Conservation (phyloP, 2,888 invertebrate species). For the Cybosia mesomella region DNA sequence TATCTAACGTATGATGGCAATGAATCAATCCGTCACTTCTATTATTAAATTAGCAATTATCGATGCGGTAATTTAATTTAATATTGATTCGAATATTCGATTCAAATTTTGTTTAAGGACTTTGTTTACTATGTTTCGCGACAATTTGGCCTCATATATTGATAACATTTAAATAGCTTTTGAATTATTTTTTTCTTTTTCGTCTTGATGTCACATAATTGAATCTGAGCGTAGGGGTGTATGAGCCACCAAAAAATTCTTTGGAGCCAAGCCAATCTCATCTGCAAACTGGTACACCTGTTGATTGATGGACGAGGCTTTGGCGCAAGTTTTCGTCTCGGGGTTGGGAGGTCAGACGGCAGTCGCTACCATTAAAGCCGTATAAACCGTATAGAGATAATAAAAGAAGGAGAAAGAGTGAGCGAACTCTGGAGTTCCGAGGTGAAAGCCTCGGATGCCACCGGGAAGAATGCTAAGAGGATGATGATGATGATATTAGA, state of each 20-base stretch:
- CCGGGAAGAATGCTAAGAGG: too few relatives aligned
- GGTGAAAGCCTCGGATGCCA: too few relatives aligned
- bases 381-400: too few relatives aligned
- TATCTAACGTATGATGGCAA: constrained; percentile 43
- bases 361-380: too few relatives aligned
- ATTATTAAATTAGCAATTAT: constrained; percentile 52
- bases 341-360: too few relatives aligned
- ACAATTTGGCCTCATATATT: not conserved
- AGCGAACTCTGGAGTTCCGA: too few relatives aligned
- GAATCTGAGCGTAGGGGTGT: not conserved
- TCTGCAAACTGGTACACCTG: not conserved
- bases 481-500: too few relatives aligned
- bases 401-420: too few relatives aligned
- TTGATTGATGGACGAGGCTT: not conserved
- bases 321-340: too few relatives aligned
- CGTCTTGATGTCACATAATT: not conserved
- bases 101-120: constrained; percentile 21
- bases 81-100: constrained; percentile 43
- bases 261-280: not conserved
- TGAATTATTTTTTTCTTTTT: not conserved
- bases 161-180: not conserved
- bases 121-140: not conserved
- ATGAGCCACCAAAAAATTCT: not conserved
- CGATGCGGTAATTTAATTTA: constrained; percentile 41
- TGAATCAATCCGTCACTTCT: constrained; percentile 49